Percentiles rank a stretch among this genome's conserved stretches.
phyloP scores from a whole-genome alignment of 1,140 invertebrate species.

The Metaphire vulgaris region DNA sequence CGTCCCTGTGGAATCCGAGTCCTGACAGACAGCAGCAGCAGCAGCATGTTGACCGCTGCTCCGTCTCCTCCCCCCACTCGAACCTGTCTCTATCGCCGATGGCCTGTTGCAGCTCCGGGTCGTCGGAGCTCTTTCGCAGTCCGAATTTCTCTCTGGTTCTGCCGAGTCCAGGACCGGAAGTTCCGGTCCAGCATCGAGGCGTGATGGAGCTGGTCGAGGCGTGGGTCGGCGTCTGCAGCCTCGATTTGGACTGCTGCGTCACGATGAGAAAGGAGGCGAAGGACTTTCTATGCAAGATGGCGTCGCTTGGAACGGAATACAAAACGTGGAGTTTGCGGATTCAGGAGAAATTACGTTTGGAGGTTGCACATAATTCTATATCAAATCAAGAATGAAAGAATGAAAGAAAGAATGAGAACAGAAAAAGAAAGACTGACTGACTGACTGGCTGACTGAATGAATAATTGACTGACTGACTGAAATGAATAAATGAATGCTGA shows the following conservation, averaged over 20 bases:
- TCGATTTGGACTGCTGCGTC: conserved; percentile 43
- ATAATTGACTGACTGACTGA: too few relatives aligned
- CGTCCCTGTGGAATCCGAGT: neutral
- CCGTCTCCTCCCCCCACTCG: neutral
- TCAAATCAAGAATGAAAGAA: too few relatives aligned
- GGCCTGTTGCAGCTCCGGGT: neutral
- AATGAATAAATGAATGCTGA: too few relatives aligned
- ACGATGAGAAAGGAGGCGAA: conserved; percentile 45
- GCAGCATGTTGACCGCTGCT: neutral
- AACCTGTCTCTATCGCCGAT: neutral
- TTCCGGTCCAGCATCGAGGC: conserved; percentile 42
- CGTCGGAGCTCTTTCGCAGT: neutral
- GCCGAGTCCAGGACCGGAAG: conserved; percentile 34
- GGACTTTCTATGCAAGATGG: conserved; percentile 46
- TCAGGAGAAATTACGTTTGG: neutral
- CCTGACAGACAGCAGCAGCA: neutral
- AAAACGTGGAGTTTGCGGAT: conserved; percentile 39
- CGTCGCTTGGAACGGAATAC: conserved; percentile 47
- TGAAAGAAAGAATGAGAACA: too few relatives aligned
- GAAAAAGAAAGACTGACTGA: too few relatives aligned
- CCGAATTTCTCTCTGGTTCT: neutral
- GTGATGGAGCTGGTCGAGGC: conserved; percentile 45
- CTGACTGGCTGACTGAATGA: too few relatives aligned
- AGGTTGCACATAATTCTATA: too few relatives aligned
- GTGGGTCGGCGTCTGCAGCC: conserved; percentile 42